phyloP scores from a whole-genome alignment of 2,888 invertebrate species.

The Drosophila sordidapex region DNA sequence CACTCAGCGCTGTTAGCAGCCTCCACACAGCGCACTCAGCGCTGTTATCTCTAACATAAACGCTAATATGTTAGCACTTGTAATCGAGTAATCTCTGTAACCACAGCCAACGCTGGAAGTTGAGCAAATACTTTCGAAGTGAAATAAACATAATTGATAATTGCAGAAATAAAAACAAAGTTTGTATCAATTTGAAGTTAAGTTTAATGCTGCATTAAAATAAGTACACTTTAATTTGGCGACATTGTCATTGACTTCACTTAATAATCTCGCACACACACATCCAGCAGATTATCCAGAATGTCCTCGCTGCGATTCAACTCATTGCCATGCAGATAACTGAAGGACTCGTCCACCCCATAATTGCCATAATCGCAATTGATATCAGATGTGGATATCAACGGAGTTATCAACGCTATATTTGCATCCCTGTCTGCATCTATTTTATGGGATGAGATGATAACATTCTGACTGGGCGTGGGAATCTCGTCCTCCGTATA shows the following conservation, averaged over 20 bases:
- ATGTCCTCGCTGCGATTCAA: conserved; percentile 77
- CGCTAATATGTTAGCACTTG: too few relatives aligned
- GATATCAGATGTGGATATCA: conserved; percentile 25
- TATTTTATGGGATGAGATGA: conserved; percentile 64
- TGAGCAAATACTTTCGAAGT: too few relatives aligned
- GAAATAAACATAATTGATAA: not conserved
- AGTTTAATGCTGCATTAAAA: conserved; percentile 3
- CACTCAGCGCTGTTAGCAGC: too few relatives aligned
- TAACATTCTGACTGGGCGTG: conserved; percentile 62
- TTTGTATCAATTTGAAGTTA: not conserved
- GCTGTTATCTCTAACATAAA: too few relatives aligned
- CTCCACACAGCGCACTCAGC: too few relatives aligned
- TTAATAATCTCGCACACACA: conserved; percentile 80
- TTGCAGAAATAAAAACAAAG: not conserved
- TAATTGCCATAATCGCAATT: conserved; percentile 66
- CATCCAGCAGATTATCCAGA: conserved; percentile 81
- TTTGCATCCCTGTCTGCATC: conserved; percentile 40
- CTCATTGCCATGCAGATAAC: conserved; percentile 76
- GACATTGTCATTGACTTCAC: conserved; percentile 54
- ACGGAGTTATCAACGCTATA: conserved; percentile 23
- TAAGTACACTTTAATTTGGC: conserved; percentile 23
- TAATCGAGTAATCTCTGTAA: too few relatives aligned
- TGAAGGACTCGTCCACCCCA: conserved; percentile 80
- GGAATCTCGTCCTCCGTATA: conserved; percentile 69
- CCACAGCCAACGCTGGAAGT: too few relatives aligned